Base-by-base conservation (phyloP, 2,888 invertebrate genomes). In the Malacosoma neustria region DNA sequence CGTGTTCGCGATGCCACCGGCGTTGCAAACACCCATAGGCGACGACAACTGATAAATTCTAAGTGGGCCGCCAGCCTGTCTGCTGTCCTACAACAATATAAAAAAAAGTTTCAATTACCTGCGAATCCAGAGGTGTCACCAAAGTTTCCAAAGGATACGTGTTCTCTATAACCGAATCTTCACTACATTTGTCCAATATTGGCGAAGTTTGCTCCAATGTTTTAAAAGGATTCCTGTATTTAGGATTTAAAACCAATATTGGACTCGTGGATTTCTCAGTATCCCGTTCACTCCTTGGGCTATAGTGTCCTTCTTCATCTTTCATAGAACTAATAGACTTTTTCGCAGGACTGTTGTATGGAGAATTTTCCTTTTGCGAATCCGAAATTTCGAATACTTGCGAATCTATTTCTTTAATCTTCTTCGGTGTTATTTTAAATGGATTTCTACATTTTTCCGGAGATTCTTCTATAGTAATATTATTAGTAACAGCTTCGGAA, bases 161-260 rank as follows among this genome's bases (percentile, higher is more conserved):
- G 44, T 75, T 76, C 34, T 84, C 84, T 52, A 81, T 74, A 32
- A 77, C 62, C 44, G 67, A 70, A 30, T 77, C 74, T 44, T 81
- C 64, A 38, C 54, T 62, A 13, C 57, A 52, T 3, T 48, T 46
- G 12, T 61, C 58, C 43, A 62, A 43, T 30, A 43, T 29, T 14
- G 49, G 29, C 34, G 55, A 44, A 3, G 50, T 38, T 9, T 57
- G 51, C 29, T 42, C 41, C 38, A 54, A 53, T 29, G 52, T 43
- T 15, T 48, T 66, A 38, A 71, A 67, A 0, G 54, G 54, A 53
- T 61, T 74, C 40, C 50, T 64, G 12, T 37, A 40, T 36, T 40
- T 54, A 0, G 67, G 66, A 51, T 69, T 73, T 1, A 53, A 48
- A 36, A 62, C 60, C 33, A 79, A 54, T 43, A 77, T 62, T 2